A percentile compares a stretch with the other conserved stretches of the same genome.
Evolutionary conservation across 92 coral and sea anemone genomes (phyloP).

Genomic region (Phenganax subtilis): DNA sequence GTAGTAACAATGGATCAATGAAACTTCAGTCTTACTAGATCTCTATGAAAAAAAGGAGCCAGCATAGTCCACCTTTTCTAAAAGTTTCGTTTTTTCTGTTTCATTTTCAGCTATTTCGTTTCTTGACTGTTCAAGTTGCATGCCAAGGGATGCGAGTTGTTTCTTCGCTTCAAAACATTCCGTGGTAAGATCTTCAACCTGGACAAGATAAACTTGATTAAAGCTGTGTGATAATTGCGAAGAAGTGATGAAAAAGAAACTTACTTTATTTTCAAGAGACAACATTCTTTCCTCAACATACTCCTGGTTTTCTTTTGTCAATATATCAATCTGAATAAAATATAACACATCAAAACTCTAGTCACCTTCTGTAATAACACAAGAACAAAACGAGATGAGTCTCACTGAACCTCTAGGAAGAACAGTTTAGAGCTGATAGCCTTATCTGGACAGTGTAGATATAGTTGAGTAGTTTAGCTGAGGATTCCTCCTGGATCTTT

Average conservation of each 20-base stretch:
- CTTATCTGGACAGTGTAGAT: too few relatives aligned
- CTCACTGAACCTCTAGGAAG: background rate
- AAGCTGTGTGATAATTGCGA: too few relatives aligned
- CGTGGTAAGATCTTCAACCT: slow-evolving; percentile 54
- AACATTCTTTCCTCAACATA: background rate
- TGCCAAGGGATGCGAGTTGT: slow-evolving; percentile 31
- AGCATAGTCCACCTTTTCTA: background rate
- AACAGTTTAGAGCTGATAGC: background rate
- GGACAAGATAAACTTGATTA: background rate
- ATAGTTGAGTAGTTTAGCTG: too few relatives aligned
- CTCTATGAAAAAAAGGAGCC: background rate
- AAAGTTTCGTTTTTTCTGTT: background rate
- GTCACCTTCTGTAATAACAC: background rate
- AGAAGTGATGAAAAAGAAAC: too few relatives aligned
- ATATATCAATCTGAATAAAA: background rate
- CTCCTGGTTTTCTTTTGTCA: background rate
- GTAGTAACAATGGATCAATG: too few relatives aligned
- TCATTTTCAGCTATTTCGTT: slow-evolving; percentile 15
- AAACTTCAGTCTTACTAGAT: too few relatives aligned
- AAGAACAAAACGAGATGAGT: background rate
- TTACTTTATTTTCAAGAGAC: background rate
- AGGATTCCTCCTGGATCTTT: too few relatives aligned
- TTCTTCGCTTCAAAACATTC: slow-evolving; percentile 62
- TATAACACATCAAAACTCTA: background rate
- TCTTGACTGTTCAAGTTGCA: slow-evolving; percentile 35